Conservation (phyloP, 2,113 vertebrate genomes). For the Hippocampus barbouri region DNA sequence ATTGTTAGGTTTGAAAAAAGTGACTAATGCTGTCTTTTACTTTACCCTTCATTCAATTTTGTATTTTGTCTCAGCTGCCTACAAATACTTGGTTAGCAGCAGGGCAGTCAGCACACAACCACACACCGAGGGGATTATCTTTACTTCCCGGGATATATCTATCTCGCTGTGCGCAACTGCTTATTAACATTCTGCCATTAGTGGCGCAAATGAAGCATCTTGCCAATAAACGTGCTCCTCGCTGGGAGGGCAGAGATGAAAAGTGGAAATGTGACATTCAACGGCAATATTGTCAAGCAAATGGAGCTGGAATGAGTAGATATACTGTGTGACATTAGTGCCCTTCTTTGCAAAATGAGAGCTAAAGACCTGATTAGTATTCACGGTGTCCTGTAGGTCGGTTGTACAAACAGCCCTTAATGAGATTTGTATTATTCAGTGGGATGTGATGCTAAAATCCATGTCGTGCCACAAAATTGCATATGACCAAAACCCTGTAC, state of each 20-base stretch:
- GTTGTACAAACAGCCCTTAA: constrained; percentile 48
- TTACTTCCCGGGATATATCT: constrained; percentile 13
- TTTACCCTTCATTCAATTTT: constrained; percentile 5
- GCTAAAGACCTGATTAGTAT: constrained; percentile 46
- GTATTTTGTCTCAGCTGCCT: constrained; percentile 12
- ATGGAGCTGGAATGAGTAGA: constrained; percentile 19
- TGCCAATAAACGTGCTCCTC: constrained; percentile 20
- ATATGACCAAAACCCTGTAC: neutral
- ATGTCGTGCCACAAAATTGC: constrained; percentile 16
- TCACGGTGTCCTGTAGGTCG: constrained; percentile 23
- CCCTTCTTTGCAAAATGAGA: constrained; percentile 20
- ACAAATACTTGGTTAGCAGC: constrained; percentile 7
- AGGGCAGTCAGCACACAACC: constrained; percentile 6
- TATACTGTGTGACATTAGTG: constrained; percentile 6
- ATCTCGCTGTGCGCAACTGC: constrained; percentile 18
- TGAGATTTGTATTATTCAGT: constrained; percentile 43
- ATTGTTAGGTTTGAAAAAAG: neutral
- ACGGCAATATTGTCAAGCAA: constrained; percentile 6
- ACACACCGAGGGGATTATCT: constrained; percentile 21
- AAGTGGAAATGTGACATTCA: constrained; percentile 15
- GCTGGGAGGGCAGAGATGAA: neutral
- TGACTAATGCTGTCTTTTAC: constrained; percentile 10
- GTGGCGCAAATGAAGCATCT: constrained; percentile 27
- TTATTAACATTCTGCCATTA: constrained; percentile 36
- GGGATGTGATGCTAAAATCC: constrained; percentile 34